Percentiles rank a stretch among this genome's conserved stretches.
Evolutionary conservation across 1,140 invertebrate species (phyloP).

Genomic region (Nasonia giraulti): DNA sequence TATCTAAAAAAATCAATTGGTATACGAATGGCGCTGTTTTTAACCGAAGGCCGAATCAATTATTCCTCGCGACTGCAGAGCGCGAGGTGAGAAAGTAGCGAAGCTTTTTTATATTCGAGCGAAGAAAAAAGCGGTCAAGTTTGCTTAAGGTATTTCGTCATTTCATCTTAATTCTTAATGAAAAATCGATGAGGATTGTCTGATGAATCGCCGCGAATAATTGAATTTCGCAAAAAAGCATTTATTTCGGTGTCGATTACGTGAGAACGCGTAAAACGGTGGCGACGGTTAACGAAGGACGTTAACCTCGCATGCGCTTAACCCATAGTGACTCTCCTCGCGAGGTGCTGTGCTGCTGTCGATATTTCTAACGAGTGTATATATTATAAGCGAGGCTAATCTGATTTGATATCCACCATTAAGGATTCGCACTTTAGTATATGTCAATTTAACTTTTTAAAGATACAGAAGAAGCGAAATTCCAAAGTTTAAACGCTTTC

Average conservation of each 20-base stretch:
- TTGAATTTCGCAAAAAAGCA: too few relatives aligned
- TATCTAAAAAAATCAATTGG: conserved; percentile 14
- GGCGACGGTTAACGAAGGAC: neutral
- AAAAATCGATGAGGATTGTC: too few relatives aligned
- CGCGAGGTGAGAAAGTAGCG: neutral
- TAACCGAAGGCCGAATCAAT: conserved; percentile 28
- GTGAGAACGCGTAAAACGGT: too few relatives aligned
- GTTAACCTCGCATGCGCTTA: conserved; percentile 6
- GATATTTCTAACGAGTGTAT: neutral
- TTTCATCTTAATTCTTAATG: too few relatives aligned
- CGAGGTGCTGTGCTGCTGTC: neutral
- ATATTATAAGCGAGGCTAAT: neutral
- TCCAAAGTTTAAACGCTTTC: too few relatives aligned
- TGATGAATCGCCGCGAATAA: too few relatives aligned
- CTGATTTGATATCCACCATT: neutral
- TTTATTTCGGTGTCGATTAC: too few relatives aligned
- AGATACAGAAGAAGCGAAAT: too few relatives aligned
- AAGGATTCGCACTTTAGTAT: neutral
- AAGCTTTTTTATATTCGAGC: neutral
- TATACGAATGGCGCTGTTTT: neutral
- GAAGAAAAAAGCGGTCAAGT: conserved; percentile 5
- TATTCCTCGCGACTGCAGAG: neutral
- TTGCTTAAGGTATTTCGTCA: neutral
- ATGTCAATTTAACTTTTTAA: too few relatives aligned
- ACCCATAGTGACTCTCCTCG: neutral